A percentile compares a stretch with the other conserved stretches of the same genome.
phyloP scores from a whole-genome alignment of 2,113 vertebrate species.

The Arothron firmamentum region DNA sequence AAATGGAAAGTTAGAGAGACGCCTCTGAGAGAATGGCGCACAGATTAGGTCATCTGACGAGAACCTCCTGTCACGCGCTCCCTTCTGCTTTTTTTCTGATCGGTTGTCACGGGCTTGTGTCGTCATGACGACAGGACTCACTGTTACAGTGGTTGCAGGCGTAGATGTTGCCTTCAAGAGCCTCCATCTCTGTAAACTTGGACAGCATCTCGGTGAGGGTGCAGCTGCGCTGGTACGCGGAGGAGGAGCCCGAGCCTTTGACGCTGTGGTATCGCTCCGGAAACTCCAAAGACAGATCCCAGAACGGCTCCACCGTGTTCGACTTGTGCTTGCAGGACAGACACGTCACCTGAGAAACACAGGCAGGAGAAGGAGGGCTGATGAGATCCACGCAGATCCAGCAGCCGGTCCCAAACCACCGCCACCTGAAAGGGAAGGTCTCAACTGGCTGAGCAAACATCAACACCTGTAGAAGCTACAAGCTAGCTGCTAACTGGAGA shows the following conservation, averaged over 20 bases:
- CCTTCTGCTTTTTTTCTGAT: too few species aligned
- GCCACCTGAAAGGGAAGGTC: too few species aligned
- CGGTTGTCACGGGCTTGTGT: background rate
- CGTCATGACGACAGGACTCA: slow-evolving; percentile 69
- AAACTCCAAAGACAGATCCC: slow-evolving; percentile 97
- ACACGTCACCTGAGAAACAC: slow-evolving; percentile 85
- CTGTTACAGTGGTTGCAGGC: slow-evolving; percentile 99
- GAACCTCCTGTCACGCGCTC: too few species aligned
- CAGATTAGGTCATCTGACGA: too few species aligned
- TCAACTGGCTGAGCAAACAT: too few species aligned
- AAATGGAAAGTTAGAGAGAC: too few species aligned
- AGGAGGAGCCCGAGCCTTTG: slow-evolving; percentile 78
- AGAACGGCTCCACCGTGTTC: slow-evolving; percentile 96
- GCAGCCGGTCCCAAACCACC: too few species aligned
- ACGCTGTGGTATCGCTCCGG: slow-evolving; percentile 92
- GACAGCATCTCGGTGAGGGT: slow-evolving; percentile 96
- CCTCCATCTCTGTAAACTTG: slow-evolving; percentile 98
- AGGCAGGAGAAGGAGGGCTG: background rate
- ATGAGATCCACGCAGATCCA: too few species aligned
- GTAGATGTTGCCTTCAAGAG: slow-evolving; percentile 94
- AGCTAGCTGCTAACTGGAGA: too few species aligned
- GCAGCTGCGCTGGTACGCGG: slow-evolving; percentile 83
- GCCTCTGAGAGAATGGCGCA: too few species aligned
- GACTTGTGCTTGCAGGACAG: slow-evolving; percentile 97
- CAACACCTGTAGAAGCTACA: too few species aligned